Base-by-base conservation (phyloP, 2,888 invertebrate genomes). In the Lepidonotus clava region DNA sequence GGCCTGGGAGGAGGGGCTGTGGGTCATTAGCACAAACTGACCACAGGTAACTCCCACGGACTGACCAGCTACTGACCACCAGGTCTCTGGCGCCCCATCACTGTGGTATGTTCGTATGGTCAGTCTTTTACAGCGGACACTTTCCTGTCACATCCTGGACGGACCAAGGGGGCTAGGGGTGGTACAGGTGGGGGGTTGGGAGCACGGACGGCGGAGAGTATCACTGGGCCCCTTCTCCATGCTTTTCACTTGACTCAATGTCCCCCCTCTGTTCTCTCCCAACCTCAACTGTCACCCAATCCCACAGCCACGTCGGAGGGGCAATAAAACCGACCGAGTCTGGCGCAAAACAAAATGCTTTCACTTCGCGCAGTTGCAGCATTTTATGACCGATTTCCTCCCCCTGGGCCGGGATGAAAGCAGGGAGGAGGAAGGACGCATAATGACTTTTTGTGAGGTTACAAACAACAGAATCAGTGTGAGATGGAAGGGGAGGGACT, bases 31-130 rank as follows among this genome's bases (percentile, higher is more conserved):
- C 24, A 51, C 11, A 80, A 28, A 40, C 40, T 76, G 38, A 28
- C 76, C 76, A 76, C 76, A 76, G 76, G 40, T 76, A 76, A 76
- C 53, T 53, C 53, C 53, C 53, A 18, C 18, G 53, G 53, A 53
- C 4, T 11, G n/a, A 46, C 8, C 8, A 18, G 46, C 46, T 11
- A 11, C 46, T 46, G 46, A 61, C 11, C 24, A 11, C 24, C 61
- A 11, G 28, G 61, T n/a, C n/a, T n/a, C n/a, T 61, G 61, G 61
- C 61, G 4, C 61, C 21, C 5, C 61, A 2, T 46, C 46, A 46
- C 46, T 46, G 46, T 11, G 46, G n/a, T n/a, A n/a, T n/a, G n/a
- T n/a, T n/a, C n/a, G n/a, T n/a, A 38, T 38, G 71, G 71, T 71
- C 38, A 71, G n/a, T n/a, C 5, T 71, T 38, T 71, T 38, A 71